phyloP scores from a whole-genome alignment of 1,140 invertebrate genomes.

The Chionoecetes opilio region DNA sequence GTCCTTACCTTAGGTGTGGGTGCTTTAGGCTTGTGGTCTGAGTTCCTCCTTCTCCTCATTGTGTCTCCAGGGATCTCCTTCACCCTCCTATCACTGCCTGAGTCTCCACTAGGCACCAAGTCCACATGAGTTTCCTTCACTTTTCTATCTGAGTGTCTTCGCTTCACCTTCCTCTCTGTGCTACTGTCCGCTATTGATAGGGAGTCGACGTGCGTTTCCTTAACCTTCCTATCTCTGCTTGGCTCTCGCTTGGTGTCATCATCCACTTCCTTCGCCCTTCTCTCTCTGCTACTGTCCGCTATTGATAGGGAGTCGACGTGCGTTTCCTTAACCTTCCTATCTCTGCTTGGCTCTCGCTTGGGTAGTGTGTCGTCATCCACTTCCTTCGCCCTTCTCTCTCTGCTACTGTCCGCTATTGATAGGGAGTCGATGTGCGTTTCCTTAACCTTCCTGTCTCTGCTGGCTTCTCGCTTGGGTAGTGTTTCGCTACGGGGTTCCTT shows the following conservation, averaged over 20 bases:
- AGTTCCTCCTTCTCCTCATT: neutral
- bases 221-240: neutral
- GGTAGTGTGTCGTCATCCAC: neutral
- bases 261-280: neutral
- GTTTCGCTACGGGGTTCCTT: neutral
- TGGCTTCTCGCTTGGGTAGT: too few species aligned
- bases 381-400: neutral
- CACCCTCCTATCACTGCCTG: neutral
- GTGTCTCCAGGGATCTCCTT: neutral
- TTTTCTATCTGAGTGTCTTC: neutral
- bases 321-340: neutral
- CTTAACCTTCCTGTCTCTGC: neutral
- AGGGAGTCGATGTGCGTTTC: neutral
- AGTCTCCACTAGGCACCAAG: neutral
- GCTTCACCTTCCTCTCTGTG: neutral
- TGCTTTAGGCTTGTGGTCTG: slow-evolving; percentile 46
- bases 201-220: neutral
- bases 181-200: neutral
- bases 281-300: neutral
- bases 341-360: neutral
- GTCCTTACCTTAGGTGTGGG: slow-evolving; percentile 20
- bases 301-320: neutral
- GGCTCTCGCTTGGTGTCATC: neutral
- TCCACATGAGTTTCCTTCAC: neutral
- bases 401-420: neutral